These are phyloP conservation scores for Sclerurus mexicanus DNA, from an alignment of 2,113 vertebrate genomes.

Conservation along the genomic window DNA sequence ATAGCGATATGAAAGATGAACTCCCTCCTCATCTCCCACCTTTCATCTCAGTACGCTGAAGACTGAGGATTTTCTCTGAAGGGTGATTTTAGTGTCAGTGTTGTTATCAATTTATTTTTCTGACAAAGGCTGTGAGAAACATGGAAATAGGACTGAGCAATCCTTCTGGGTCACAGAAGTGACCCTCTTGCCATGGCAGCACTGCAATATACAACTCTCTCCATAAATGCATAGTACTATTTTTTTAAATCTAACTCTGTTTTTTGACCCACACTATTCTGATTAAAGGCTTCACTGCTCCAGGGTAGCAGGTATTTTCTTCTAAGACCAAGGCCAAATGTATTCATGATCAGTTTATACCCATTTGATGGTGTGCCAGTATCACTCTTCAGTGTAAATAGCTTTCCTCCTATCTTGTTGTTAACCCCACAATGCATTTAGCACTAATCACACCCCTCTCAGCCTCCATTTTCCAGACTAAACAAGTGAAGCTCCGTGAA, in stretches of 20 bases:
- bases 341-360: not conserved
- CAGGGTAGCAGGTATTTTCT: not conserved
- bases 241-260: not conserved
- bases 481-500: not conserved
- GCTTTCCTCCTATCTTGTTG: not conserved
- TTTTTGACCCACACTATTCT: not conserved
- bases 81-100: not conserved
- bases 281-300: not conserved
- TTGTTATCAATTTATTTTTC: conserved; percentile 4
- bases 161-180: not conserved
- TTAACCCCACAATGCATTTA: not conserved
- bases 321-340: not conserved
- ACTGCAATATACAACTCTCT: not conserved
- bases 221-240: not conserved
- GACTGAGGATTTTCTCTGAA: not conserved
- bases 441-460: not conserved
- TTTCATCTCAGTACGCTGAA: conserved; percentile 1
- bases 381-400: not conserved
- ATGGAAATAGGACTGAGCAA: not conserved
- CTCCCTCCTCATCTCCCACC: not conserved
- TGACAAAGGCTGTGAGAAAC: not conserved
- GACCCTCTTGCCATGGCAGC: not conserved
- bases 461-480: not conserved
- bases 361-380: not conserved
- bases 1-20: not conserved